Evolutionary conservation across 2,797 vertebrate genomes (phyloP).

Genomic region (Peromyscus attwateri): DNA sequence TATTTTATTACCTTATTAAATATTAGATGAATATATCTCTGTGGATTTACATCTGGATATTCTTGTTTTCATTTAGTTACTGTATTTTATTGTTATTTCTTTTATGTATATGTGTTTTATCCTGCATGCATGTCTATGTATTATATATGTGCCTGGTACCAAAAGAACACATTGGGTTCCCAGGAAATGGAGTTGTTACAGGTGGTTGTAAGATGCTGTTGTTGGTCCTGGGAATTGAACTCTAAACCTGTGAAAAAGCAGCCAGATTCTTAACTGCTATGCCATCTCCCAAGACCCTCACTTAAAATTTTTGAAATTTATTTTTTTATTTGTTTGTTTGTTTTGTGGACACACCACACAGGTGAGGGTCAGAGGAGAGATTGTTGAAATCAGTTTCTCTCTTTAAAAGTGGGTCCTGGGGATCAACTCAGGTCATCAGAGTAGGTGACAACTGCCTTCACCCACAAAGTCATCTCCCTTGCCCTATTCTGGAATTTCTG

Average conservation of each 20-base stretch:
- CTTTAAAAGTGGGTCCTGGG: neutral
- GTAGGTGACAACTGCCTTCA: neutral
- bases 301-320: neutral
- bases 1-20: neutral
- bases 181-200: too few relatives aligned
- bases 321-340: neutral
- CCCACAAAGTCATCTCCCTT: neutral
- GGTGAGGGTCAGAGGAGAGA: neutral
- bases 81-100: neutral
- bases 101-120: neutral
- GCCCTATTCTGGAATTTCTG: neutral
- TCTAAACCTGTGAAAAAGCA: neutral
- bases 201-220: too few relatives aligned
- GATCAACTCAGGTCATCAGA: neutral
- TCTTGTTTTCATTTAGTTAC: neutral
- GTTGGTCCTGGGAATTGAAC: neutral
- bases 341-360: neutral
- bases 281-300: neutral
- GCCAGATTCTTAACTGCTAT: neutral
- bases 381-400: neutral
- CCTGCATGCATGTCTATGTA: neutral
- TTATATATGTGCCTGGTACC: neutral
- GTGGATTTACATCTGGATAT: neutral
- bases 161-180: too few relatives aligned
- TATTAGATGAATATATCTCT: neutral